Percentiles rank a stretch among this genome's conserved stretches.
Evolutionary conservation across 2,797 vertebrate genomes (phyloP).

Genomic region (Notoglanidium macrostoma): DNA sequence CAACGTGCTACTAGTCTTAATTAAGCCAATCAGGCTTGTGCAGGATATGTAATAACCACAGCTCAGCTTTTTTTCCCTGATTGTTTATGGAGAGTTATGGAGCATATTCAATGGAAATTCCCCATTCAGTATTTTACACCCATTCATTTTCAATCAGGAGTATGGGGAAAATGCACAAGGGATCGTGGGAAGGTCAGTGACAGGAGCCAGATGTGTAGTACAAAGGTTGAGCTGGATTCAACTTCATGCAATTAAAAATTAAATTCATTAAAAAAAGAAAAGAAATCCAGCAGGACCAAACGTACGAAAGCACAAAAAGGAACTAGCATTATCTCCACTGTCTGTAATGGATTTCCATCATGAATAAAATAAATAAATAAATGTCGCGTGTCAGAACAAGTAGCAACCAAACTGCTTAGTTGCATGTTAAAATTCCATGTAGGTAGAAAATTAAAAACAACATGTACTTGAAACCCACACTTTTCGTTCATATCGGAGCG

Average conservation of each 20-base stretch:
- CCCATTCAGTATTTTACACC: neutral
- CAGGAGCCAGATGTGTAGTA: neutral
- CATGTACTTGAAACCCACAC: neutral
- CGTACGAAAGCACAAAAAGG: neutral
- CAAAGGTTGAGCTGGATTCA: neutral
- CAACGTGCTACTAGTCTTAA: neutral
- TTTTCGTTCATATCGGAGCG: neutral
- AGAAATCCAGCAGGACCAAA: neutral
- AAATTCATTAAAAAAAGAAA: no score
- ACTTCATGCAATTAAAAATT: neutral
- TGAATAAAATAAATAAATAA: neutral
- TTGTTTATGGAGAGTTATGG: neutral
- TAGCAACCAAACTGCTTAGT: neutral
- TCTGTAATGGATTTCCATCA: neutral
- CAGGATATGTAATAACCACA: neutral
- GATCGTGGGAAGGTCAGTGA: neutral
- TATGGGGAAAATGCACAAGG: neutral
- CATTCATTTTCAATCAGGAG: neutral
- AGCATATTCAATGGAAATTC: neutral
- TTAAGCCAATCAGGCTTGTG: neutral
- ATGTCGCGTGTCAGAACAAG: neutral
- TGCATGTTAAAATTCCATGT: neutral
- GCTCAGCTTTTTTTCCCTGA: neutral
- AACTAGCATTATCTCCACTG: neutral
- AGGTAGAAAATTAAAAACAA: neutral